Conservation (phyloP, 2,113 vertebrate species). For the Odobenus rosmarus region DNA sequence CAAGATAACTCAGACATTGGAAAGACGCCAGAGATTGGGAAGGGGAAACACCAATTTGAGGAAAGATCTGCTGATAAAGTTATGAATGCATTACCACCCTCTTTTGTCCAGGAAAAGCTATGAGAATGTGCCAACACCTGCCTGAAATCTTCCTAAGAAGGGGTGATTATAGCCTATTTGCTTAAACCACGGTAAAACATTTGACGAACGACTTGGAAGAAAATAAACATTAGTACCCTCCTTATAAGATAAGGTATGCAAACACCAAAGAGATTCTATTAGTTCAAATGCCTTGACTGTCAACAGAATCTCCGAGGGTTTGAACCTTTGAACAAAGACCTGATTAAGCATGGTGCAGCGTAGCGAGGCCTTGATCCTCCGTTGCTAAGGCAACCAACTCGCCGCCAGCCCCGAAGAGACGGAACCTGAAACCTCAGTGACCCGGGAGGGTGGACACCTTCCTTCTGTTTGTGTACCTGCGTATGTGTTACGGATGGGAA, state of each 20-base stretch:
- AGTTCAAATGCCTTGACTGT: not conserved
- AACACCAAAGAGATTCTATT: not conserved
- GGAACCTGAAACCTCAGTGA: not conserved
- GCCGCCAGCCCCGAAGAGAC: rapidly evolving
- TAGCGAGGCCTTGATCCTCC: not conserved
- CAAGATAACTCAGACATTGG: not conserved
- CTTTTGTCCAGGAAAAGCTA: not conserved
- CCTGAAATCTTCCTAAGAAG: not conserved
- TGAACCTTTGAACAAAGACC: not conserved
- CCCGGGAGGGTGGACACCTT: not conserved
- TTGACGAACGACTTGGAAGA: not conserved
- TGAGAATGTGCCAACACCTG: no score
- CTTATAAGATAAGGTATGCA: not conserved
- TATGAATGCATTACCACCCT: not conserved
- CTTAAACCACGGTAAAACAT: not conserved
- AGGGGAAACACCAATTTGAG: conserved; percentile 6
- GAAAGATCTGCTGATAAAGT: not conserved
- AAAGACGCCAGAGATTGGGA: not conserved
- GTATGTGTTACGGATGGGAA: not conserved
- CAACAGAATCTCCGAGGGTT: not conserved
- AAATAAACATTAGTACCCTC: not conserved
- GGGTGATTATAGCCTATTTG: not conserved
- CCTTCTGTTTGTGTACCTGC: not conserved
- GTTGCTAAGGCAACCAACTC: conserved; percentile 24
- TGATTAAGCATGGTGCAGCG: not conserved